Percentiles rank a stretch among this genome's conserved stretches.
Conservation (phyloP, 2,888 invertebrate species). For the Cetonia aurata region DNA sequence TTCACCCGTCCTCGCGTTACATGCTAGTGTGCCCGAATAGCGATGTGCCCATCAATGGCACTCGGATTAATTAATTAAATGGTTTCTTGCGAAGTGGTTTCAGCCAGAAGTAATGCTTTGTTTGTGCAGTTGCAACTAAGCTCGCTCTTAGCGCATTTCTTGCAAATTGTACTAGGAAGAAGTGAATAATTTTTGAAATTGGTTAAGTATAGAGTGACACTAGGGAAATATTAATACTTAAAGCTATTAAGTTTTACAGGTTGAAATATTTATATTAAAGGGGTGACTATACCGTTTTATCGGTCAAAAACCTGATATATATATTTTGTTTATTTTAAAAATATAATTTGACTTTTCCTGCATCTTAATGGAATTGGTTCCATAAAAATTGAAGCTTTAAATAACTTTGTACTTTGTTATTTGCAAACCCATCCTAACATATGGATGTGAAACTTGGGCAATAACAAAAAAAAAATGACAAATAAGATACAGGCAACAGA, state of each 20-base stretch:
- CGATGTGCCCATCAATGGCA: slow-evolving; percentile 23
- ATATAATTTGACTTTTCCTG: too few species aligned
- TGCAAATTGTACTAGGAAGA: background rate
- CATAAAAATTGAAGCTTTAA: too few species aligned
- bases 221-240: background rate
- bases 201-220: background rate
- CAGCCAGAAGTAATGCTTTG: slow-evolving; percentile 4
- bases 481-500: too few species aligned
- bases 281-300: too few species aligned
- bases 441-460: too few species aligned
- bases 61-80: slow-evolving; percentile 34
- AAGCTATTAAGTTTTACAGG: background rate
- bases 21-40: slow-evolving; percentile 6
- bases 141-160: slow-evolving; percentile 7
- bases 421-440: too few species aligned
- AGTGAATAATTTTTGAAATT: background rate
- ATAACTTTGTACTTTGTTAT: too few species aligned
- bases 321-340: too few species aligned
- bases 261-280: too few species aligned
- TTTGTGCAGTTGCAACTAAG: slow-evolving; percentile 7
- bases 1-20: slow-evolving; percentile 10
- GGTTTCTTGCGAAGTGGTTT: slow-evolving; percentile 19
- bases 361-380: too few species aligned
- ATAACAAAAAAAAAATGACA: too few species aligned
- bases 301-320: too few species aligned